Conservation (phyloP, 1,140 invertebrate species). For the Solenopsis invicta region DNA sequence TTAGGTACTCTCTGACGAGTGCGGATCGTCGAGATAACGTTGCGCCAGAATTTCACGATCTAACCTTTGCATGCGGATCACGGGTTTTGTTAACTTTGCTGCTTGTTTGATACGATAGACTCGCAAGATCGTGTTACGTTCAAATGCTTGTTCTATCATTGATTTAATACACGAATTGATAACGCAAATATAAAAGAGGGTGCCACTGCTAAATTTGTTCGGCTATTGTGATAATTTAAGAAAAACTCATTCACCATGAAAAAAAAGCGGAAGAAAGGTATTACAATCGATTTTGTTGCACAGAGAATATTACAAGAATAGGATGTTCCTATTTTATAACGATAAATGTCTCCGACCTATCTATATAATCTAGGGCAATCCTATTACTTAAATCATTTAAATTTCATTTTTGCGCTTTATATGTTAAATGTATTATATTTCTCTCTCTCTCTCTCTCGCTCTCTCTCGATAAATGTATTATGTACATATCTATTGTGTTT, state of each 20-base stretch:
- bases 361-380: neutral
- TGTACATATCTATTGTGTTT: neutral
- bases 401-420: too few relatives aligned
- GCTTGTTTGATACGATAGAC: slow-evolving; percentile 33
- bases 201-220: neutral
- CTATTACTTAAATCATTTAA: slow-evolving; percentile 25
- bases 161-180: slow-evolving; percentile 13
- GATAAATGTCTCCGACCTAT: neutral
- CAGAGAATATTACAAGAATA: neutral
- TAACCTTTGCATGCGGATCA: slow-evolving; percentile 52
- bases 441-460: too few relatives aligned
- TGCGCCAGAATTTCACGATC: slow-evolving; percentile 52
- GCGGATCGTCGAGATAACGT: slow-evolving; percentile 48
- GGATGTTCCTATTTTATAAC: neutral
- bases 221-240: neutral
- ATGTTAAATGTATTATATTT: too few relatives aligned
- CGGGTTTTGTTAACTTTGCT: slow-evolving; percentile 58
- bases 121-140: slow-evolving; percentile 31
- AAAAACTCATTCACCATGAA: neutral
- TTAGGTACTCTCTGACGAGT: slow-evolving; percentile 53
- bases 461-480: too few relatives aligned
- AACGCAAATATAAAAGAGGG: neutral
- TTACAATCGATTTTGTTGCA: neutral
- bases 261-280: neutral
- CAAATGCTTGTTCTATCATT: slow-evolving; percentile 20